Evolutionary conservation across 2,113 vertebrate species (phyloP), one percentile per base, ranked within the genome.

Genomic region (Corythornis vintsioides): DNA sequence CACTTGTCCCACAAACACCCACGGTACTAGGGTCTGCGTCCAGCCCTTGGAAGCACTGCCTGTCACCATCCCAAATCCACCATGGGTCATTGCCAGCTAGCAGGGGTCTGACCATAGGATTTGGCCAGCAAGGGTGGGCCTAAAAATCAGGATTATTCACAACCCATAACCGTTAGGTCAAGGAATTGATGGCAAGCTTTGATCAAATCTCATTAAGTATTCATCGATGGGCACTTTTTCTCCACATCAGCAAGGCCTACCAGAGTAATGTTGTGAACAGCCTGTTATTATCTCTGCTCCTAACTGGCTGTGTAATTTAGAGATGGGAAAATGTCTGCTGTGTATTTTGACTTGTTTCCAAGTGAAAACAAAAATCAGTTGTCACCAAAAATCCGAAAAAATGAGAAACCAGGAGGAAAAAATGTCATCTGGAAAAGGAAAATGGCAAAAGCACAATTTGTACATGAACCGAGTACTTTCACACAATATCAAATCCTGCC

Each of bases 11-110:
- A 52, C 9, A 7, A 67, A 15, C 29, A 16, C 26, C 19, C 1
- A 1, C 0, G 0, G 38, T 26, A 29, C 33, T 1, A 1, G 38
- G 21, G 25, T 66, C n/a, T 65, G 29, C 10, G 7, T 64, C 28
- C 35, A 73, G 24, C n/a, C n/a, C 28, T 88, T 76, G 35, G 13
- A 50, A 80, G 19, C 61, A 33, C 24, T 42, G 52, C 21, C 31
- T 81, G 8, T 25, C 25, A 72, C 20, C 52, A 57, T 31, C 25
- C 59, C 5, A 77, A 52, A 60, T 47, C n/a, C 38, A 43, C 31
- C 22, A 47, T 47, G 45, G 25, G 48, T 13, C 43, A 52, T 28
- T 86, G 56, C 56, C 35, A 60, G 18, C 3, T 74, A 8, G 28
- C 19, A 45, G 38, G 4, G 24, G n/a, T 66, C 45, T 6, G 6